Conservation (phyloP, 2,888 invertebrate genomes). For the Eulithis testata region DNA sequence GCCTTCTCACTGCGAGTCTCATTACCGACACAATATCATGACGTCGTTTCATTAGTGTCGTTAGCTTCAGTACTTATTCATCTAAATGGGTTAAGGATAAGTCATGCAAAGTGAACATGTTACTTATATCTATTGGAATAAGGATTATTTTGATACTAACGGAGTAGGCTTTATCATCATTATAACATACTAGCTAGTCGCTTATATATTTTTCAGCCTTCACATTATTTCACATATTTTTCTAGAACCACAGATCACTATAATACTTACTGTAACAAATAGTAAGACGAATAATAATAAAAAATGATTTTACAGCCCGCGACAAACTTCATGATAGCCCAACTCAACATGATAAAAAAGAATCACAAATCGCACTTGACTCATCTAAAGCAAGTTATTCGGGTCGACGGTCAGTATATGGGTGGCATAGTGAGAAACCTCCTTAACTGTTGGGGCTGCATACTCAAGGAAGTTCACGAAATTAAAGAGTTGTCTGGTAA, state of each 20-base stretch:
- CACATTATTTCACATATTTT: too few relatives aligned
- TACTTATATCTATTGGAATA: too few relatives aligned
- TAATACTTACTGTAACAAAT: too few relatives aligned
- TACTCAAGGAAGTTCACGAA: conserved; percentile 55
- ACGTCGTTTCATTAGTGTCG: conserved; percentile 87
- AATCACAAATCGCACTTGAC: conserved; percentile 85
- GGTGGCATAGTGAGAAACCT: conserved; percentile 79
- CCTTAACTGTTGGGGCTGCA: conserved; percentile 82
- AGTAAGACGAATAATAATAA: background rate
- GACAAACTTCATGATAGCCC: conserved; percentile 88
- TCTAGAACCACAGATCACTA: too few relatives aligned
- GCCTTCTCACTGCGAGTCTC: conserved; percentile 86
- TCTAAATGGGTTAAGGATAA: conserved; percentile 86
- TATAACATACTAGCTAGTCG: too few relatives aligned
- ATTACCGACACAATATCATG: conserved; percentile 76
- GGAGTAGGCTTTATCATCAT: too few relatives aligned
- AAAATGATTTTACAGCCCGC: conserved; percentile 79
- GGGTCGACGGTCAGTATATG: conserved; percentile 82
- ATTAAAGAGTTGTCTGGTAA: conserved; percentile 56
- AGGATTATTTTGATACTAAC: too few relatives aligned
- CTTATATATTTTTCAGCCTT: too few relatives aligned
- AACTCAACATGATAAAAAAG: conserved; percentile 87
- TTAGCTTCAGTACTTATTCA: conserved; percentile 88
- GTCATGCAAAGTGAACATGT: too few relatives aligned
- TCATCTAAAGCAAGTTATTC: conserved; percentile 85